Evolutionary conservation across 2,113 vertebrate genomes (phyloP), one percentile per base, ranked within the genome.

Genomic region (Alectura lathami): DNA sequence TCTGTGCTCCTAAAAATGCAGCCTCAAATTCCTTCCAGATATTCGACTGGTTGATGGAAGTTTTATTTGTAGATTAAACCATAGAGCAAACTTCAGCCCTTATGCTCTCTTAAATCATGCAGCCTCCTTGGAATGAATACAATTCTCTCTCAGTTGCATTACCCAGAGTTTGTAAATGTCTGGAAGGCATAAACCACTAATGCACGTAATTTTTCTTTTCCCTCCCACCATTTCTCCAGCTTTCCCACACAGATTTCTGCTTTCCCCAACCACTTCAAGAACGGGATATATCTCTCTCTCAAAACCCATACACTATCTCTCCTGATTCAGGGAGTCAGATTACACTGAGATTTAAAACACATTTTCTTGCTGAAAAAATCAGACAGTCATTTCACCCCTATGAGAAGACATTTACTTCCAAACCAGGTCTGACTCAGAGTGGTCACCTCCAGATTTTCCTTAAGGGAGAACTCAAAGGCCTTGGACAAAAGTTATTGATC

Each of bases 41-140:
- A 91, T 26, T 94, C 73, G 60, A 22, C 62, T 4, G 50, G 34
- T 5, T 60, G 87, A 89, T 89, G 48, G 89, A 86, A 94, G 50
- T 94, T 94, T 96, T 93, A 91, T 91, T 93, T 92, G 85, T 67
- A 83, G 91, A 93, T 96, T 95, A 95, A 97, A 96, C 83, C 86
- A 38, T 10, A 76, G 89, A 94, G 83, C 50, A 93, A 93, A 93
- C 70, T 78, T 81, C 90, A 82, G 15, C 27, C 32, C 59, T 89
- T 80, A 76, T 83, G 68, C 78, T 88, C 86, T 94, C 43, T 92
- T 96, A 92, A 89, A 95, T 95, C 91, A 95, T 50, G 91, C 70
- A 88, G 23, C 30, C 67, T 91, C 47, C 89, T 77, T 66, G 78
- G 67, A 92, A 87, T 82, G 75, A 67, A 81, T 73, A 43, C 43